A percentile compares a stretch with the other conserved stretches of the same genome.
phyloP scores from a whole-genome alignment of 2,888 invertebrate genomes.

The Lomographa bimaculata region DNA sequence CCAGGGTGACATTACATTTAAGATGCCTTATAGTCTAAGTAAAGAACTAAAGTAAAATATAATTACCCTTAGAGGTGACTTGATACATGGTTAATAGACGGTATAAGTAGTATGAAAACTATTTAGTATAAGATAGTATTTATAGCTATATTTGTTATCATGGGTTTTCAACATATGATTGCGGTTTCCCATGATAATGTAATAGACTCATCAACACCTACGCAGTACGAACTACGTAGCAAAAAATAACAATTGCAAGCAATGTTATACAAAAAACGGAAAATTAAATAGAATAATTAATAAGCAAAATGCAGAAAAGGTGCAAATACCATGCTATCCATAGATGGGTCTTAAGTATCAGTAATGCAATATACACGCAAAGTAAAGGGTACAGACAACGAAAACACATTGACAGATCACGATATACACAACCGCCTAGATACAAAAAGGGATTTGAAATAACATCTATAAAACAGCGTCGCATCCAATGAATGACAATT shows the following conservation, averaged over 20 bases:
- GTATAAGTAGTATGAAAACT: too few species aligned
- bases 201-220: too few species aligned
- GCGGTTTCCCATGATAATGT: too few species aligned
- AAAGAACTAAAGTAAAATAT: too few species aligned
- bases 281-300: constrained; percentile 21
- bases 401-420: constrained; percentile 34
- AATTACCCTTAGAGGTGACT: too few species aligned
- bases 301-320: constrained; percentile 25
- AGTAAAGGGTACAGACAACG: constrained; percentile 35
- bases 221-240: too few species aligned
- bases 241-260: constrained; percentile 3
- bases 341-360: constrained; percentile 67
- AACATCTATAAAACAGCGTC: not conserved
- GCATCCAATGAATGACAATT: constrained; percentile 1
- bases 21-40: too few species aligned
- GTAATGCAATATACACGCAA: constrained; percentile 30
- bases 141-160: not conserved
- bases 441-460: constrained; percentile 10
- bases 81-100: too few species aligned
- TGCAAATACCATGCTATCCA: constrained; percentile 48
- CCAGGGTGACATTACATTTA: too few species aligned
- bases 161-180: constrained; percentile 1
- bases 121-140: too few species aligned
- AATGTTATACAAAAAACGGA: constrained; percentile 1
- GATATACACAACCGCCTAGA: constrained; percentile 1